Evolutionary conservation across 2,888 invertebrate genomes (phyloP).

Genomic region (Aquatica leii): DNA sequence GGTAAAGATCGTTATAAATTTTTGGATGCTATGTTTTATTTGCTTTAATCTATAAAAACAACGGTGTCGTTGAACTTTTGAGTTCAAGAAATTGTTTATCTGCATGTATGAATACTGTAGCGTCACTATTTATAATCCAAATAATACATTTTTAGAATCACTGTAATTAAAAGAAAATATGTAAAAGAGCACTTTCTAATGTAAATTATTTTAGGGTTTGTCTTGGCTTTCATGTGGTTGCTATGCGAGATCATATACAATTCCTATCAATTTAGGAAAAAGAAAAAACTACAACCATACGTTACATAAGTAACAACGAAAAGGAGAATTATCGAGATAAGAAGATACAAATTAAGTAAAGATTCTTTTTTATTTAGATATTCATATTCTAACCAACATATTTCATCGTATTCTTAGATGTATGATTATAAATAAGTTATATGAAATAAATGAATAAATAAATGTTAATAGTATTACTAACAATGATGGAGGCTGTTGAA

Average conservation of each 20-base stretch:
- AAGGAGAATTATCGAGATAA: background rate
- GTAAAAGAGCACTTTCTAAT: too few species aligned
- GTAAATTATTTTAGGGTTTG: conserved; percentile 61
- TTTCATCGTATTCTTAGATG: background rate
- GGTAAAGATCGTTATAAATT: too few species aligned
- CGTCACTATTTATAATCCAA: too few species aligned
- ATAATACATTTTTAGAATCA: too few species aligned
- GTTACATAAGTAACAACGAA: conserved; percentile 49
- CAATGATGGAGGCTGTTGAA: conserved; percentile 77
- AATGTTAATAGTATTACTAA: conserved; percentile 38
- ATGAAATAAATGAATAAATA: conserved; percentile 6
- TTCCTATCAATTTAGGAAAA: conserved; percentile 57
- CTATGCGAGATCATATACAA: conserved; percentile 62
- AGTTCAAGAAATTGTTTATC: too few species aligned
- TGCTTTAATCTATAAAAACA: too few species aligned
- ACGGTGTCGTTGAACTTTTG: too few species aligned
- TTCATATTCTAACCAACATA: too few species aligned
- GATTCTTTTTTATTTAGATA: background rate
- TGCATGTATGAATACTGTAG: too few species aligned
- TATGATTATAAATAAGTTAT: conserved; percentile 8
- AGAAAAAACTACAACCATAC: conserved; percentile 64
- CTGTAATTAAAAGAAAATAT: too few species aligned
- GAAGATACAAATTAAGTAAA: conserved; percentile 5
- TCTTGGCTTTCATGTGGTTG: conserved; percentile 60
- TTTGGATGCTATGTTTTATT: too few species aligned